These are phyloP conservation scores for Aphaenogaster ashmeadi DNA, from an alignment of 1,140 invertebrate genomes.

Conservation along the genomic window DNA sequence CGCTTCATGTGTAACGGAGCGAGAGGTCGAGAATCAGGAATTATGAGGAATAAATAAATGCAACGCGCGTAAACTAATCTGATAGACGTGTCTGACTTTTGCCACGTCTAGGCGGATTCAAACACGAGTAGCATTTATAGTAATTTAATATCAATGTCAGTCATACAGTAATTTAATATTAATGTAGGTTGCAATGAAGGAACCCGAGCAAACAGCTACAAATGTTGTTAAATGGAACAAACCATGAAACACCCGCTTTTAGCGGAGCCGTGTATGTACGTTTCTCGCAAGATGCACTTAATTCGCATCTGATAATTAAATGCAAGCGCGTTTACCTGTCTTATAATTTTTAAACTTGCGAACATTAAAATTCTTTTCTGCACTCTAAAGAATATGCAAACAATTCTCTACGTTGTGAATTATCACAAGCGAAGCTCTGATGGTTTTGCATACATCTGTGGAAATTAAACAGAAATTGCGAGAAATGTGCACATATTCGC, in stretches of 20 bases:
- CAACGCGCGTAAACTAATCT: slow-evolving; percentile 50
- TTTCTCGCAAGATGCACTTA: background rate
- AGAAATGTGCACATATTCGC: background rate
- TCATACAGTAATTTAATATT: slow-evolving; percentile 76
- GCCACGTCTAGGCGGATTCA: slow-evolving; percentile 37
- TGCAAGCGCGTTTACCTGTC: background rate
- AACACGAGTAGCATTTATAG: slow-evolving; percentile 72
- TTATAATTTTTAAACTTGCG: slow-evolving; percentile 1
- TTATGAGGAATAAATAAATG: slow-evolving; percentile 61
- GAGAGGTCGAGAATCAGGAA: background rate
- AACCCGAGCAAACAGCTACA: background rate
- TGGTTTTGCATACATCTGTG: background rate
- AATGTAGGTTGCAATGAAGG: slow-evolving; percentile 64
- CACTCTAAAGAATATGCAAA: background rate
- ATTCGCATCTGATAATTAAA: slow-evolving; percentile 40
- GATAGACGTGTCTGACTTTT: slow-evolving; percentile 61
- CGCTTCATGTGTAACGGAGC: background rate
- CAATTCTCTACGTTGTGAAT: background rate
- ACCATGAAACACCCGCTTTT: background rate
- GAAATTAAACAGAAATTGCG: slow-evolving; percentile 6
- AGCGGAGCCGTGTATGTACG: background rate
- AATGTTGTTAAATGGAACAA: slow-evolving; percentile 24
- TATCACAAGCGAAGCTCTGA: background rate
- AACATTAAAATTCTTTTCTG: background rate
- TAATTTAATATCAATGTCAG: slow-evolving; percentile 77